These are phyloP conservation scores for Ephydatia muelleri DNA, from an alignment of 37 sponge, comb jelly and placozoan genomes.

Conservation along the genomic window DNA sequence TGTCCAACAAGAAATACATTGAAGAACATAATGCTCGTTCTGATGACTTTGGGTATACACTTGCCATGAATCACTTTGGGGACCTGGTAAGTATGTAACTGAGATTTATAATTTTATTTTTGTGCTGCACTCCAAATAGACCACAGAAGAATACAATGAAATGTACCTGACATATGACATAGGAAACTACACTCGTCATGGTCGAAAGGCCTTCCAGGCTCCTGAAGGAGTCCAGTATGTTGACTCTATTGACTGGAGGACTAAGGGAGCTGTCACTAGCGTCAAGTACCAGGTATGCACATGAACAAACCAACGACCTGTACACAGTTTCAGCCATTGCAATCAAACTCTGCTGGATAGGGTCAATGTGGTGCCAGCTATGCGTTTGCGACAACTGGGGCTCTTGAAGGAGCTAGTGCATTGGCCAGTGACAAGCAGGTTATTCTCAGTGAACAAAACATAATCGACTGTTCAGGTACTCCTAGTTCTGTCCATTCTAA, in stretches of 20 bases:
- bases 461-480: slow-evolving; percentile 79
- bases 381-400: slow-evolving; percentile 87
- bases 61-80: slow-evolving; percentile 31
- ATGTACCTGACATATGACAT: too few relatives aligned
- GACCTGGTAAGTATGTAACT: slow-evolving; percentile 17
- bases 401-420: slow-evolving; percentile 77
- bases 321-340: background rate
- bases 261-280: slow-evolving; percentile 56
- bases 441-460: slow-evolving; percentile 82
- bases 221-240: slow-evolving; percentile 26
- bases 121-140: too few relatives aligned
- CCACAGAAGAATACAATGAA: too few relatives aligned
- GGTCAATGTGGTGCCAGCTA: slow-evolving; percentile 86
- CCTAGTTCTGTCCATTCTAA: background rate
- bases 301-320: background rate
- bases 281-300: slow-evolving; percentile 75
- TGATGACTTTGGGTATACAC: slow-evolving; percentile 8
- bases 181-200: too few relatives aligned
- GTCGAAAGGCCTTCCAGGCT: background rate
- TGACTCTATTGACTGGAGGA: slow-evolving; percentile 77
- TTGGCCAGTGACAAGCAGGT: slow-evolving; percentile 62
- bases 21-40: slow-evolving; percentile 15
- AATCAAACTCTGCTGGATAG: background rate
- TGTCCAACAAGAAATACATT: slow-evolving; percentile 29
- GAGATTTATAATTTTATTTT: too few relatives aligned